phyloP scores from a whole-genome alignment of 2,888 invertebrate species.

The Venusia cambrica region DNA sequence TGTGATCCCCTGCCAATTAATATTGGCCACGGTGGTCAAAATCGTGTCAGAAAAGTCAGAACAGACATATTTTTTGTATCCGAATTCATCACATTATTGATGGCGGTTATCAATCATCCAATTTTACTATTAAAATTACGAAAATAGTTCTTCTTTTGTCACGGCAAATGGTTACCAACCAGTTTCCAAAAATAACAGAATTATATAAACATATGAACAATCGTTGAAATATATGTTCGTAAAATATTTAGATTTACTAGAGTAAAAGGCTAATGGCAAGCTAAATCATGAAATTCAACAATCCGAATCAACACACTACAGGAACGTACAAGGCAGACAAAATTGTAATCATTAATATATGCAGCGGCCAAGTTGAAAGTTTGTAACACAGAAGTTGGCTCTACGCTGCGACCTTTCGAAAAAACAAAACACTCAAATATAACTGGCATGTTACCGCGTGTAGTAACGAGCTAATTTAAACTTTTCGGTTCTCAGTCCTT shows the following conservation, averaged over 20 bases:
- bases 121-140: slow-evolving; percentile 10
- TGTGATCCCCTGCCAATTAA: slow-evolving; percentile 77
- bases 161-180: no score
- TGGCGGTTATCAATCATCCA: slow-evolving; percentile 18
- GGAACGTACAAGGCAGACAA: slow-evolving; percentile 14
- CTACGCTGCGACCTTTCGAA: slow-evolving; percentile 56
- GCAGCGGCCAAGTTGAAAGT: slow-evolving; percentile 52
- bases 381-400: slow-evolving; percentile 61
- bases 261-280: not conserved
- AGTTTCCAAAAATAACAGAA: no score
- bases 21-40: slow-evolving; percentile 73
- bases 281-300: slow-evolving; percentile 1
- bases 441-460: slow-evolving; percentile 68
- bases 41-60: slow-evolving; percentile 64
- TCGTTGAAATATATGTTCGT: no score
- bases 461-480: slow-evolving; percentile 81
- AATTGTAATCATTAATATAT: slow-evolving; percentile 69
- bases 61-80: slow-evolving; percentile 56
- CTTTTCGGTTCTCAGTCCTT: slow-evolving; percentile 71
- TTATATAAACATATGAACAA: no score
- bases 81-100: slow-evolving; percentile 22
- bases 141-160: no score
- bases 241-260: no score
- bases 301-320: slow-evolving; percentile 6
- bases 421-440: slow-evolving; percentile 71